A percentile compares a stretch with the other conserved stretches of the same genome.
phyloP scores from a whole-genome alignment of 2,888 invertebrate genomes.

The Drosophila putrida region DNA sequence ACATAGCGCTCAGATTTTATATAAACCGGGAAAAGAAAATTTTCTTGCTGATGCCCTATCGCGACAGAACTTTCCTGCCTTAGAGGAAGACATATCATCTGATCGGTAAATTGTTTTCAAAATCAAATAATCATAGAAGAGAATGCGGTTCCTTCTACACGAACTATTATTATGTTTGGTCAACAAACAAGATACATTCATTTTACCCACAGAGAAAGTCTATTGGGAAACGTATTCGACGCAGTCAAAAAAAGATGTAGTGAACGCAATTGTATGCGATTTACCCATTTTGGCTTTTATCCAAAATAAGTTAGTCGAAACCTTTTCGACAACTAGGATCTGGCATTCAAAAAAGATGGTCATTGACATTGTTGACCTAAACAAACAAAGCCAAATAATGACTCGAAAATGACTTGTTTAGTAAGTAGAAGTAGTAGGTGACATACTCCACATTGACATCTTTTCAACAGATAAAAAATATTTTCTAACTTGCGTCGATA shows the following conservation, averaged over 20 bases:
- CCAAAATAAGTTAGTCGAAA: conserved; percentile 4
- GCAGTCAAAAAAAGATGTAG: conserved; percentile 2
- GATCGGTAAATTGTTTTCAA: conserved; percentile 7
- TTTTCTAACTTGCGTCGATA: conserved; percentile 20
- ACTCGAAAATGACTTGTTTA: conserved; percentile 3
- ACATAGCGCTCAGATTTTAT: conserved; percentile 2
- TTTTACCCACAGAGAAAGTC: not conserved
- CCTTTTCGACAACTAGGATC: conserved; percentile 11
- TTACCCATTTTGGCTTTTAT: conserved; percentile 7
- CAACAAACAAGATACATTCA: conserved; percentile 10
- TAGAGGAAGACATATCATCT: not conserved
- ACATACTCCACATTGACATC: conserved; percentile 20
- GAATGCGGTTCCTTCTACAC: not conserved
- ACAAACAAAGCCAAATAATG: conserved; percentile 17
- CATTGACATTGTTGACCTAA: not conserved
- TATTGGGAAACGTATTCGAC: conserved; percentile 4
- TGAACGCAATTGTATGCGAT: conserved; percentile 16
- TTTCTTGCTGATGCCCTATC: conserved; percentile 12
- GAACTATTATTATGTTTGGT: not conserved
- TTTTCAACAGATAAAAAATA: conserved; percentile 15
- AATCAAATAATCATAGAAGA: conserved; percentile 23
- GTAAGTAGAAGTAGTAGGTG: not conserved
- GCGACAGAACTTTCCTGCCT: not conserved
- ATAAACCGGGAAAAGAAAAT: conserved; percentile 15
- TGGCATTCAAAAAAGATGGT: conserved; percentile 2